A percentile compares a stretch with the other conserved stretches of the same genome.
Conservation (phyloP, 2,888 invertebrate species). For the Camponotus fellah region DNA sequence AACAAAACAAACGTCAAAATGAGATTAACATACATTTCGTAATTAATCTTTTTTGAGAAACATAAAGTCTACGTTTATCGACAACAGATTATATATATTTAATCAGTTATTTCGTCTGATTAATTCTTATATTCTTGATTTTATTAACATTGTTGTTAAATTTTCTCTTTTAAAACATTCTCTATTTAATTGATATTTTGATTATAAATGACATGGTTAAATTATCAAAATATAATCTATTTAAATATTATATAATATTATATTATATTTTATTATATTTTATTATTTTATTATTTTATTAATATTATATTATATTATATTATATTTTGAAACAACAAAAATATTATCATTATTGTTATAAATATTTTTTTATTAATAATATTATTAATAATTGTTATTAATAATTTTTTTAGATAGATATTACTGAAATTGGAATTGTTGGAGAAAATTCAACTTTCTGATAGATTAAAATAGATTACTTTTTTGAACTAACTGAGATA, state of each 20-base stretch:
- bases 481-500: slow-evolving; percentile 6
- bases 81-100: slow-evolving; percentile 6
- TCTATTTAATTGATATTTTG: not conserved
- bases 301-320: no score
- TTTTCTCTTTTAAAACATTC: not conserved
- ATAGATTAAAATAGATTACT: not conserved
- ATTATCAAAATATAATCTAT: not conserved
- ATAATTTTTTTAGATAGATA: not conserved
- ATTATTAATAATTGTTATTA: no score
- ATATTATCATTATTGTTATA: not conserved
- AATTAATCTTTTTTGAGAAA: slow-evolving; percentile 20
- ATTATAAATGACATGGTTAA: not conserved
- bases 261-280: no score
- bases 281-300: no score
- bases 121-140: not conserved
- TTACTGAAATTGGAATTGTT: not conserved
- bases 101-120: slow-evolving; percentile 3
- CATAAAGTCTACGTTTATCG: not conserved
- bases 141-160: not conserved
- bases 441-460: not conserved
- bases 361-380: not conserved
- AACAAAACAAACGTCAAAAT: not conserved
- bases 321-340: not conserved
- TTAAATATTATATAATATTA: not conserved
- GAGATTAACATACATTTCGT: slow-evolving; percentile 5